phyloP scores from a whole-genome alignment of 2,113 vertebrate species.

The Apodemus speciosus region DNA sequence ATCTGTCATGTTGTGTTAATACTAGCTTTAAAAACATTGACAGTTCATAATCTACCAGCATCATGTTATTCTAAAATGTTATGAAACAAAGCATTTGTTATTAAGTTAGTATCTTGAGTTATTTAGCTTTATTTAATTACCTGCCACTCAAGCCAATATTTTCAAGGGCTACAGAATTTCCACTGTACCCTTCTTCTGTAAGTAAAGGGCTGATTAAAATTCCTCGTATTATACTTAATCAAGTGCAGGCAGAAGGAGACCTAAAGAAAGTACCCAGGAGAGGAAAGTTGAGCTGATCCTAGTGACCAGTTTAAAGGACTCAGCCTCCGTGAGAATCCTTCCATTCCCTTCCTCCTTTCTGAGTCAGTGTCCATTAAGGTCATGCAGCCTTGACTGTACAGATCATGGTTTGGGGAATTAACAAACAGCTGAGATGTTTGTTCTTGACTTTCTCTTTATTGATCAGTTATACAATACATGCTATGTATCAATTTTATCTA shows the following conservation, averaged over 20 bases:
- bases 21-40: background rate
- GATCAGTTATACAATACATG: background rate
- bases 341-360: background rate
- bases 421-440: background rate
- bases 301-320: background rate
- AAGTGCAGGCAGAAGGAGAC: background rate
- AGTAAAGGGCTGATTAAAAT: background rate
- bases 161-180: background rate
- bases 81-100: conserved; percentile 43
- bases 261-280: background rate
- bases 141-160: background rate
- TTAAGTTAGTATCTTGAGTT: conserved; percentile 26
- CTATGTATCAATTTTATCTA: background rate
- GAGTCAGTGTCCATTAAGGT: background rate
- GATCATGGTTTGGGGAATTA: background rate
- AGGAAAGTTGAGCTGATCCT: background rate
- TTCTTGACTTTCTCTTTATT: background rate
- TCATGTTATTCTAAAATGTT: background rate
- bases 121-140: conserved; percentile 23
- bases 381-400: background rate
- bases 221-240: background rate
- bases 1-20: conserved; percentile 40
- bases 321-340: background rate
- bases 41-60: background rate
- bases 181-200: background rate